These are phyloP conservation scores for Albula glossodonta DNA, from an alignment of 2,113 vertebrate genomes.

Conservation along the genomic window DNA sequence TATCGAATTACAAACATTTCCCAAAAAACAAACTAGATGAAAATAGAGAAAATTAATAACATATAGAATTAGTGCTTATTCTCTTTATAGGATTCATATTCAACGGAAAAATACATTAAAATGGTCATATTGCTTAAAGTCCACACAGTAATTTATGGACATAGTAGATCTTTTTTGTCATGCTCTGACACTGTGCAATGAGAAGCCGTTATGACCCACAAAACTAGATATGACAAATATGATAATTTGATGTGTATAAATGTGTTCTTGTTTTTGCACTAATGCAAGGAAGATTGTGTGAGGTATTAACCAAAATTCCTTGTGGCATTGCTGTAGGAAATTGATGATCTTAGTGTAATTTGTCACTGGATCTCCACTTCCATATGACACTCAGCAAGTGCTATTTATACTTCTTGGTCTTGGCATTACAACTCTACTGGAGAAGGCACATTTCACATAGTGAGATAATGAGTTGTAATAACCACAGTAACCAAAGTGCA, in stretches of 20 bases:
- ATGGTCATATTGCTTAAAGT: background rate
- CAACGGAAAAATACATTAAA: background rate
- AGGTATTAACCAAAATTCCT: background rate
- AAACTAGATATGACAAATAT: background rate
- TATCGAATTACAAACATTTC: background rate
- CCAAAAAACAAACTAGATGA: background rate
- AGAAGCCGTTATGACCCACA: background rate
- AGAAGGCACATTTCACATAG: conserved; percentile 30
- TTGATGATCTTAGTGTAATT: background rate
- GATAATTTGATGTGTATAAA: background rate
- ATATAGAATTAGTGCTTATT: background rate
- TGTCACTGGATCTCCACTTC: background rate
- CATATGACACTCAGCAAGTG: background rate
- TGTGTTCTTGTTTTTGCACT: background rate
- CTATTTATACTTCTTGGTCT: conserved; percentile 6
- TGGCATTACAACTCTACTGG: background rate
- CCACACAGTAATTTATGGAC: conserved; percentile 7
- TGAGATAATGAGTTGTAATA: conserved; percentile 7
- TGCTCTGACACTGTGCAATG: background rate
- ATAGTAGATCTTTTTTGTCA: background rate
- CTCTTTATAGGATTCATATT: background rate
- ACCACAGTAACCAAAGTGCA: conserved; percentile 9
- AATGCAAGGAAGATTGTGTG: conserved; percentile 1
- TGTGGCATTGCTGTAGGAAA: background rate
- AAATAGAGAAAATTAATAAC: background rate